These are phyloP conservation scores for Anthoptus insignis DNA, from an alignment of 2,888 invertebrate genomes.

Conservation along the genomic window DNA sequence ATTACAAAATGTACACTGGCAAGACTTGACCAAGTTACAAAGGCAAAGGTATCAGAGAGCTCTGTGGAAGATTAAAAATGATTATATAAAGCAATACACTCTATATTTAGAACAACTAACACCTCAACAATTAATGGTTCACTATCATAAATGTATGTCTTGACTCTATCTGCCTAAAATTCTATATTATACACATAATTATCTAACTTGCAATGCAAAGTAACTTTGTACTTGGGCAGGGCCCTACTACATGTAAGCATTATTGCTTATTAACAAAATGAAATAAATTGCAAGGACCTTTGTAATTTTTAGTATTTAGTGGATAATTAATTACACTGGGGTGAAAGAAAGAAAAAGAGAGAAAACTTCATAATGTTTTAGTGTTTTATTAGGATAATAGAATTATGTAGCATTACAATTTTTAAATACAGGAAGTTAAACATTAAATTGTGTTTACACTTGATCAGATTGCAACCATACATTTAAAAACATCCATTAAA, in stretches of 20 bases:
- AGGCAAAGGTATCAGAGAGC: constrained; percentile 63
- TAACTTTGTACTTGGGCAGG: too few species aligned
- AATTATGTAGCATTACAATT: constrained; percentile 6
- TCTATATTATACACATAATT: too few species aligned
- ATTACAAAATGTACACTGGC: constrained; percentile 54
- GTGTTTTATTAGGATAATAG: constrained; percentile 1
- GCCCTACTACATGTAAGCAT: too few species aligned
- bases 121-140: constrained; percentile 62
- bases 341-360: too few species aligned
- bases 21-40: constrained; percentile 54
- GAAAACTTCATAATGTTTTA: too few species aligned
- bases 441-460: constrained; percentile 2
- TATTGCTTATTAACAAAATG: too few species aligned
- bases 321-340: too few species aligned
- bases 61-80: constrained; percentile 62
- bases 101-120: constrained; percentile 69
- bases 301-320: too few species aligned
- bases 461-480: not conserved
- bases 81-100: constrained; percentile 69
- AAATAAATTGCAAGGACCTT: too few species aligned
- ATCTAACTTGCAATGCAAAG: too few species aligned
- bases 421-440: constrained; percentile 9
- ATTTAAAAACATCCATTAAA: not conserved
- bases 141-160: constrained; percentile 58
- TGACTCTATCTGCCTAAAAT: not conserved